phyloP scores from a whole-genome alignment of 2,113 vertebrate species.

The Aptenodytes forsteri region DNA sequence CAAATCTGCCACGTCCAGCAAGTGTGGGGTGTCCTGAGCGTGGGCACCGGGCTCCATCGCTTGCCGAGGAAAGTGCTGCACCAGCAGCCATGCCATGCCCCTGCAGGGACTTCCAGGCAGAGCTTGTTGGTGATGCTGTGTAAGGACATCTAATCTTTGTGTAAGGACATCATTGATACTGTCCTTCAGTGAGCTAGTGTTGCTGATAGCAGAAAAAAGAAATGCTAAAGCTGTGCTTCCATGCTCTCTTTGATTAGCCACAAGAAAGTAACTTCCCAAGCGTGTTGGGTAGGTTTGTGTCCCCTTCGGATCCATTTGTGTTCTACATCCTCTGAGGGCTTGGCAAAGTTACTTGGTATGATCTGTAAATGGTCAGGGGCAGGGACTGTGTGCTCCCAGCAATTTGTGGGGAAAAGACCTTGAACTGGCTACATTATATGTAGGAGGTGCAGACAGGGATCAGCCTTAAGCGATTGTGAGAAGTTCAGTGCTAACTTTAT shows the following conservation, averaged over 20 bases:
- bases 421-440: background rate
- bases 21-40: accelerated
- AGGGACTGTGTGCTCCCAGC: background rate
- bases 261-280: background rate
- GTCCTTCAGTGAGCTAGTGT: background rate
- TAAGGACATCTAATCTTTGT: background rate
- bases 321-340: background rate
- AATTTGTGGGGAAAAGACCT: background rate
- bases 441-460: background rate
- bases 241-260: background rate
- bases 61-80: background rate
- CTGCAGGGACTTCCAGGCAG: background rate
- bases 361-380: background rate
- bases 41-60: accelerated
- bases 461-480: background rate
- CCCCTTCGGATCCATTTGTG: background rate
- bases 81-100: accelerated
- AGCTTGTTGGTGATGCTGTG: background rate
- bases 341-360: background rate
- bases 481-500: background rate
- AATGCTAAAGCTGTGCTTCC: background rate
- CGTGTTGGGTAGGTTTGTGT: accelerated
- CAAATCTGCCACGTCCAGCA: background rate
- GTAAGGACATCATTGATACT: background rate
- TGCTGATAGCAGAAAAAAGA: background rate